Base-by-base conservation (phyloP, 1,140 invertebrate genomes). In the Lanistes nyassanus region DNA sequence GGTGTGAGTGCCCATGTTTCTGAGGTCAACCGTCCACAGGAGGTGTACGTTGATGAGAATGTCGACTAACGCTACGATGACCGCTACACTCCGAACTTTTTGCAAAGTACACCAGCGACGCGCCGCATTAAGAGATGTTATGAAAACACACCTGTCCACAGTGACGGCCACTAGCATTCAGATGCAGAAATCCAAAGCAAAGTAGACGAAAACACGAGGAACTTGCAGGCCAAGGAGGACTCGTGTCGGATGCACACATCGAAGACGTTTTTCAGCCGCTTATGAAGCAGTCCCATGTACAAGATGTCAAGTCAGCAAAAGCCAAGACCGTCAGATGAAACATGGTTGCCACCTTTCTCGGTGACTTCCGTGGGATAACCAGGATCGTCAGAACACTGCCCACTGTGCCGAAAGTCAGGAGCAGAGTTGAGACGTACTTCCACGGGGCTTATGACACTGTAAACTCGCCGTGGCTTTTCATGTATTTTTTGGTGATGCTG, bases 81-180 rank as follows among this genome's bases (percentile, higher is more conserved):
- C 73, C n/a, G 68, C n/a, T n/a, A n/a, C n/a, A n/a, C n/a, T 21
- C 29, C 69, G 74, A 2, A 80, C 80, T 34, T 69, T 76, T 19
- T 55, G 77, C 56, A 79, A n/a, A 0, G 78, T 79, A 69, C 84
- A 85, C 7, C 78, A 70, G 11, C 60, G 37, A 60, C 78, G 83
- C 16, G 81, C 80, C 29, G 62, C 76, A 39, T 80, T 78, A 19
- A 84, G 84, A n/a, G 76, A 29, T 16, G 77, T 78, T 16, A 85
- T 80, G 16, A 66, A 81, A 9, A 86, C 37, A 69, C 81, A 83
- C 29, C 85, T 60, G 64, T 86, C 85, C 2, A 84, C 56, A 5
- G 84, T 83, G 0, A 85, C 80, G 0, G 81, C 77, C 0, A 85
- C 84, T 21, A 85, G 67, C 7, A 83, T 78, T 83, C 84, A 85